A percentile compares a stretch with the other conserved stretches of the same genome.
phyloP scores from a whole-genome alignment of 2,113 vertebrate species.

The Sisor rabdophorus region DNA sequence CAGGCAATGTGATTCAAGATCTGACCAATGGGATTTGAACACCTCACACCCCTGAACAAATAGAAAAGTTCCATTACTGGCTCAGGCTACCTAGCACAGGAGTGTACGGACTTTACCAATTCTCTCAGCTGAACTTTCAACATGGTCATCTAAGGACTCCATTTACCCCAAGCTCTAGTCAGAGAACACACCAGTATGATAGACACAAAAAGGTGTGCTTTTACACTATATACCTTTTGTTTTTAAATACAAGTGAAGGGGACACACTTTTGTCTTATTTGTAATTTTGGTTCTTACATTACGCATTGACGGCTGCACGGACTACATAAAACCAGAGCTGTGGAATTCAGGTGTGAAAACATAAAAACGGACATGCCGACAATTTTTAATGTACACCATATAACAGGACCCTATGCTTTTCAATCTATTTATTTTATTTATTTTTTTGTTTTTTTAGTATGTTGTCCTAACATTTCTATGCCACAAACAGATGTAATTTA shows the following conservation, averaged over 20 bases:
- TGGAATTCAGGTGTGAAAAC: neutral
- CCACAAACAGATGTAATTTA: neutral
- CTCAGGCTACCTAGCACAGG: neutral
- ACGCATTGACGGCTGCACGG: neutral
- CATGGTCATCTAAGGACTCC: neutral
- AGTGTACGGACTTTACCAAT: neutral
- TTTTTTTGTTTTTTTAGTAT: neutral
- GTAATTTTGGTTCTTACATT: neutral
- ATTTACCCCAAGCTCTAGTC: neutral
- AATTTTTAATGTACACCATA: neutral
- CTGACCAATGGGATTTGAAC: constrained; percentile 81
- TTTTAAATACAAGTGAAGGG: neutral
- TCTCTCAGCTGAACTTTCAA: neutral
- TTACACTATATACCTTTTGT: neutral
- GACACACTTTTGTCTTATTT: neutral
- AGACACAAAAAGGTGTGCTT: neutral
- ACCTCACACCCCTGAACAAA: neutral
- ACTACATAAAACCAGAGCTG: neutral
- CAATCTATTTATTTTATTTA: neutral
- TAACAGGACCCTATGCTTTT: neutral
- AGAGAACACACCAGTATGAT: constrained; percentile 49
- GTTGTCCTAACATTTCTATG: neutral
- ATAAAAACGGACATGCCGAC: neutral
- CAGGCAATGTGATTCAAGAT: constrained; percentile 82
- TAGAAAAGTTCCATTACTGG: neutral